phyloP scores from a whole-genome alignment of 2,797 vertebrate genomes.

The Hydrolagus colliei region DNA sequence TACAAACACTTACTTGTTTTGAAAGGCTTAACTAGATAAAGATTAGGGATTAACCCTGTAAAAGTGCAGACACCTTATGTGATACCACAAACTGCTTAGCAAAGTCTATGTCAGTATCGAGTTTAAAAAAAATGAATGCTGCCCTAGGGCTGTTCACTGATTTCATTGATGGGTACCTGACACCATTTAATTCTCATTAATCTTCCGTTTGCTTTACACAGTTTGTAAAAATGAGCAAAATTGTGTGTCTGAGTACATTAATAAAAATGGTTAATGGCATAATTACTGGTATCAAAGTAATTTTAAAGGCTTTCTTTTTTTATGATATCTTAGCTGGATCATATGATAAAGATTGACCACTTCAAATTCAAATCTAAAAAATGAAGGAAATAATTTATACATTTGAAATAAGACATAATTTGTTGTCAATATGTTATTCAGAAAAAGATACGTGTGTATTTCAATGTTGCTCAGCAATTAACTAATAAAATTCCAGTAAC shows the following conservation, averaged over 20 bases:
- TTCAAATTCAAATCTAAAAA: not conserved
- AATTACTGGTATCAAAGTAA: not conserved
- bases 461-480: too few species aligned
- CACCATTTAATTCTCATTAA: constrained; percentile 38
- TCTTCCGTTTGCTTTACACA: constrained; percentile 44
- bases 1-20: not conserved
- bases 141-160: constrained; percentile 35
- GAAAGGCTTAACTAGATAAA: not conserved
- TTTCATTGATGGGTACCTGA: constrained; percentile 37
- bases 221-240: constrained; percentile 40
- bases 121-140: constrained; percentile 38
- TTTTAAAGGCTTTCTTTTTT: not conserved
- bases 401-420: too few species aligned
- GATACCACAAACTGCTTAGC: constrained; percentile 42
- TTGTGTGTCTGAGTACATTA: not conserved
- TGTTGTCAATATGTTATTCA: too few species aligned
- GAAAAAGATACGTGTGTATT: too few species aligned
- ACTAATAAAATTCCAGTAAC: too few species aligned
- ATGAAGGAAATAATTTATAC: not conserved
- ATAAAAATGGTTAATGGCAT: not conserved
- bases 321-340: not conserved
- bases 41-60: constrained; percentile 24
- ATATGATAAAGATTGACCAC: not conserved
- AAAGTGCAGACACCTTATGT: constrained; percentile 34
- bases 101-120: constrained; percentile 38